Evolutionary conservation across 2,797 vertebrate species (phyloP), one percentile per base, ranked within the genome.

Genomic region (Psittacula echo): DNA sequence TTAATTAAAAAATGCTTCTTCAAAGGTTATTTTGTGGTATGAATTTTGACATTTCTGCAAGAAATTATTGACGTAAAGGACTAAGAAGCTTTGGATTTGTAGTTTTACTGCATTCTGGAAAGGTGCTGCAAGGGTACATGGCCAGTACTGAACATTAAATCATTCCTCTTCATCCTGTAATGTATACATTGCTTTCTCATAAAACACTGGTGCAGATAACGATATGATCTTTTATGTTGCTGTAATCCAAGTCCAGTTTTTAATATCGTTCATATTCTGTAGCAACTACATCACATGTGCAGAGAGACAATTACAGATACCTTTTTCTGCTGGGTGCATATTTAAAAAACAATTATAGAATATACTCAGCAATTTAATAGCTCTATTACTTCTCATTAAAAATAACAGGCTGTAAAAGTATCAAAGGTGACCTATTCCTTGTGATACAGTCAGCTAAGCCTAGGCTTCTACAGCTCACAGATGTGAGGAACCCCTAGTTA

Each of bases 321-420:
- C 21, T 78, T 68, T 80, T 66, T n/a, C 65, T 78, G 21, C 32
- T 84, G 88, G 81, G 81, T 72, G 42, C 22, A 34, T 54, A 17
- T 82, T 93, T 23, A 47, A 87, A 90, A 75, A 47, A 76, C 24
- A 65, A 81, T 70, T 90, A 89, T 84, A 84, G 85, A 84, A 71
- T 66, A 54, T 37, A 51, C 34, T 76, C 64, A n/a, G 39, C 39
- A 58, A 27, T 76, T 89, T 93, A 70, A 94, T 18, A 42, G 47
- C 27, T 73, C 34, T 73, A 18, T 76, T 53, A 12, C 34, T 58
- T 39, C 18, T 50, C 48, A 81, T 66, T 72, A 84, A 71, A 86
- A 86, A 62, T 68, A 51, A 16, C 4, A 72, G 9, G 16, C 66
- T 84, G 45, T 73, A 78, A 24, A 48, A 77, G 32, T 18, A 19